Evolutionary conservation across 2,888 invertebrate genomes (phyloP), one percentile per base, ranked within the genome.

Genomic region (Agrenia bidenticulata): DNA sequence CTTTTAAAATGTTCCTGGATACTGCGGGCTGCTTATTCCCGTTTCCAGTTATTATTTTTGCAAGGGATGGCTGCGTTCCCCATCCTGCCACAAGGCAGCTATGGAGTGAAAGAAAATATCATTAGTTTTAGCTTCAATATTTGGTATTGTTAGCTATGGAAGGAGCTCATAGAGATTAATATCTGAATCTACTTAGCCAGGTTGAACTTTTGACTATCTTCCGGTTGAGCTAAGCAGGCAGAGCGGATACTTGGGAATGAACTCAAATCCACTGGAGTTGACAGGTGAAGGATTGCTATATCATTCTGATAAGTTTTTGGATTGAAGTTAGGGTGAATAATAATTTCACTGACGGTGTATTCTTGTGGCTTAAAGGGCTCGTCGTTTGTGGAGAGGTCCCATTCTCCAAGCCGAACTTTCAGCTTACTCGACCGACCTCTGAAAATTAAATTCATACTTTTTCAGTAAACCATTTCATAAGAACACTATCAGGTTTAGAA

Each of bases 231-330:
- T 1, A 76, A 23, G 42, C 76, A 76, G 4, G 71, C 73, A 11
- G 76, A 73, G 11, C 74, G 63, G 45, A 76, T 70, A 53, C 65
- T 63, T 1, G 76, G 76, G 27, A 69, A 70, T n/a, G 66, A 65
- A 32, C 68, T 70, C 39, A 74, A 53, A 42, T 74, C 73, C 15
- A 73, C 62, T 15, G 63, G 62, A 5, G 64, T 53, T 1, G 64
- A 56, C 23, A 76, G 64, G n/a, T 66, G 60, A 13, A 76, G 58
- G 42, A 76, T 57, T 4, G 74, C 76, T 61, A 76, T 72, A 39
- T 76, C 76, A 60, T 76, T 76, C 45, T 76, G 74, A 61, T 72
- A 74, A 0, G 74, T 76, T 45, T 72, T 66, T 15, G 72, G 64
- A 53, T 76, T 69, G 49, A 68, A 76, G 19, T 70, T 61, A 1